A percentile compares a stretch with the other conserved stretches of the same genome.
These are phyloP conservation scores for Seriola quinqueradiata DNA, from an alignment of 2,113 vertebrate genomes.

Conservation along the genomic window DNA sequence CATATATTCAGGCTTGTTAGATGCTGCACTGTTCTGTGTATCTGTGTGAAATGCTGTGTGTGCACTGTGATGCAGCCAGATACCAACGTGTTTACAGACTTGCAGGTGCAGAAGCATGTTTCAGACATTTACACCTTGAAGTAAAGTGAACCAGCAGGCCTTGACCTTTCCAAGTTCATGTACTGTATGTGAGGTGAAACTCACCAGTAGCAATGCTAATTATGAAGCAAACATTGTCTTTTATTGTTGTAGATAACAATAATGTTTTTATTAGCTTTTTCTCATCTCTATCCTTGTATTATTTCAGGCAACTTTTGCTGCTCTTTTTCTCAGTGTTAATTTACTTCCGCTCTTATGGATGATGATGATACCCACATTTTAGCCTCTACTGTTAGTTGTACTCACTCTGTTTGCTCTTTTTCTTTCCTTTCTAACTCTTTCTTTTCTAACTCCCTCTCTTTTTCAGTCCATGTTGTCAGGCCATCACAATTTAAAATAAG, in stretches of 20 bases:
- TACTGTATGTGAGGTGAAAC: slow-evolving; percentile 64
- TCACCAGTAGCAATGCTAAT: slow-evolving; percentile 5
- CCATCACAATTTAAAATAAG: slow-evolving; percentile 92
- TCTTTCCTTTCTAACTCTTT: slow-evolving; percentile 18
- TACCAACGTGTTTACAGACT: background rate
- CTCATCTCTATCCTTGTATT: background rate
- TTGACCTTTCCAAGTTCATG: background rate
- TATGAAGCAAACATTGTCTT: slow-evolving; percentile 47
- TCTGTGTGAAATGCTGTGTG: background rate
- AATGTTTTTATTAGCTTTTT: slow-evolving; percentile 3
- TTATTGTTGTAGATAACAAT: slow-evolving; percentile 35
- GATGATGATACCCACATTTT: background rate
- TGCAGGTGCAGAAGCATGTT: background rate
- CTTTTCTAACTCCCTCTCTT: slow-evolving; percentile 48
- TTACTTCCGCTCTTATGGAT: background rate
- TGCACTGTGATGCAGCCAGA: background rate
- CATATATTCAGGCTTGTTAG: background rate
- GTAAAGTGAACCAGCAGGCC: background rate
- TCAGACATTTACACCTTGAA: background rate
- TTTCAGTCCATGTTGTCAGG: slow-evolving; percentile 80
- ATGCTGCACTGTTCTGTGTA: background rate
- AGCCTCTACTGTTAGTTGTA: slow-evolving; percentile 19
- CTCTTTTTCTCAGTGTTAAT: background rate
- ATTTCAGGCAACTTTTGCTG: slow-evolving; percentile 43
- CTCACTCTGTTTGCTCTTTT: slow-evolving; percentile 40